These are phyloP conservation scores for Uropsilus gracilis DNA, from an alignment of 2,113 vertebrate genomes.

Conservation along the genomic window DNA sequence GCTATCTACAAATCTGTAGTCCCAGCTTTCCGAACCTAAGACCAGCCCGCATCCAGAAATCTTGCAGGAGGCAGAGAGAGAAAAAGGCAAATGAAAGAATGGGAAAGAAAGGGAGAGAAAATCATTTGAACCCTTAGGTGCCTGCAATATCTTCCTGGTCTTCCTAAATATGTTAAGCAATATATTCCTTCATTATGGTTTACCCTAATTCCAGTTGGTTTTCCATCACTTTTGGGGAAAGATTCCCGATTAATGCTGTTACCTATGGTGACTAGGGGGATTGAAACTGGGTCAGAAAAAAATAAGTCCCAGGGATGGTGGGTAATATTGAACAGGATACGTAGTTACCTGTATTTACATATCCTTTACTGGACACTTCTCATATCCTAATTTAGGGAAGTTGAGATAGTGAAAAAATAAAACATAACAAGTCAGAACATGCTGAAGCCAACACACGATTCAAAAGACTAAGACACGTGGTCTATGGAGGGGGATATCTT, in stretches of 20 bases:
- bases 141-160: neutral
- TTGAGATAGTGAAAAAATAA: neutral
- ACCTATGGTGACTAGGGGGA: neutral
- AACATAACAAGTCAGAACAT: neutral
- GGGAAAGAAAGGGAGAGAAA: neutral
- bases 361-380: neutral
- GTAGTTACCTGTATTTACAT: neutral
- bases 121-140: neutral
- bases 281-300: neutral
- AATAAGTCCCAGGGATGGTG: neutral
- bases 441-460: neutral
- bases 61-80: neutral
- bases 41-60: neutral
- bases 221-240: slow-evolving; percentile 39
- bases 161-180: slow-evolving; percentile 17
- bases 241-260: slow-evolving; percentile 4
- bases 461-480: neutral
- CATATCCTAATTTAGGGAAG: neutral
- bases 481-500: neutral
- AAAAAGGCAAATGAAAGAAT: neutral
- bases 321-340: neutral
- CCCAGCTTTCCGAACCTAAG: neutral
- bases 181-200: neutral
- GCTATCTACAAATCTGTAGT: neutral
- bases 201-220: slow-evolving; percentile 32